Evolutionary conservation across 2,888 invertebrate species (phyloP).

Genomic region (Criorhina ranunculi): DNA sequence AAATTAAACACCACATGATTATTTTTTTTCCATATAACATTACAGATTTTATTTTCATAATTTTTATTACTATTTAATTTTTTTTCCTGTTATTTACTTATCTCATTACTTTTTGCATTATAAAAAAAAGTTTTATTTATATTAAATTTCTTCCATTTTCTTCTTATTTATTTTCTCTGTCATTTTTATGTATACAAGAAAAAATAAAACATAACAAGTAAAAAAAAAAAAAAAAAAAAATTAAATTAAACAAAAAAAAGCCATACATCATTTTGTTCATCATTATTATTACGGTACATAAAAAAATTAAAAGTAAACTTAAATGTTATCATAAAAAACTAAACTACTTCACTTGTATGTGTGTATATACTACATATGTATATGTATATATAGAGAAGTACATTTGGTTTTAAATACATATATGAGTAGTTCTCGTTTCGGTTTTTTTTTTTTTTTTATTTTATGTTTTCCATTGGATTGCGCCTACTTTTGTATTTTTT

Average conservation of each 20-base stretch:
- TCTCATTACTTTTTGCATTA: conserved; percentile 74
- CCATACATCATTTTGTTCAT: conserved; percentile 45
- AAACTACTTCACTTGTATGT: conserved; percentile 66
- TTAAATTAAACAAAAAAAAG: no score
- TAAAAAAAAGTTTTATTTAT: conserved; percentile 76
- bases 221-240: conserved; percentile 29
- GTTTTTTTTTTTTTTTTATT: conserved; percentile 75
- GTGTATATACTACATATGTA: conserved; percentile 54
- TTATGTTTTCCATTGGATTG: conserved; percentile 74
- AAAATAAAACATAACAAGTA: conserved; percentile 60
- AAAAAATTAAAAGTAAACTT: conserved; percentile 39
- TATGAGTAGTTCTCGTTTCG: conserved; percentile 61
- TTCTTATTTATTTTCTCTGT: conserved; percentile 76
- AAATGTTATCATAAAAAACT: conserved; percentile 66
- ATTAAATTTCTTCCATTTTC: conserved; percentile 69
- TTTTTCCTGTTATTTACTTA: conserved; percentile 66
- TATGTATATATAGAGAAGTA: conserved; percentile 51
- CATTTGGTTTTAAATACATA: conserved; percentile 49
- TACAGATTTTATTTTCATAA: conserved; percentile 81
- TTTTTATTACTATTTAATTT: conserved; percentile 79
- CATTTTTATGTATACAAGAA: conserved; percentile 77
- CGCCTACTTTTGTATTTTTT: conserved; percentile 72
- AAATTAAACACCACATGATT: conserved; percentile 45
- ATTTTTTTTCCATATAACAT: conserved; percentile 83
- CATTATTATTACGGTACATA: conserved; percentile 44